These are phyloP conservation scores for Flexamia atlantica DNA, from an alignment of 2,888 invertebrate species.

Conservation along the genomic window DNA sequence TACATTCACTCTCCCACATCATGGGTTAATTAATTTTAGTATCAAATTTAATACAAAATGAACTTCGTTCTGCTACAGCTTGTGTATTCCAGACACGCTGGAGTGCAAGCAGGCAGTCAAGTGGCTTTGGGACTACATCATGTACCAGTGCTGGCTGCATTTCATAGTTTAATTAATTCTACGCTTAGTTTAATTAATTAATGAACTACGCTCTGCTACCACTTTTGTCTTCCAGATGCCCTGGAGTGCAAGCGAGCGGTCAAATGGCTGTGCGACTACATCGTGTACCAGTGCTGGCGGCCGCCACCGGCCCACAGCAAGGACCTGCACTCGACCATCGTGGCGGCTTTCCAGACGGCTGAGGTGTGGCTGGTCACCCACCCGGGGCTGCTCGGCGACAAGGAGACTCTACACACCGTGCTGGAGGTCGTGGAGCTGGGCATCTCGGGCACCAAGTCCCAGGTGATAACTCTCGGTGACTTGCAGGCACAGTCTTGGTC, in stretches of 20 bases:
- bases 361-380: slow-evolving; percentile 95
- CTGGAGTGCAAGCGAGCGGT: slow-evolving; percentile 95
- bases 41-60: too few species aligned
- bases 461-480: too few species aligned
- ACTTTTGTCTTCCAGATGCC: slow-evolving; percentile 82
- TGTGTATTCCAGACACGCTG: slow-evolving; percentile 84
- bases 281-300: slow-evolving; percentile 95
- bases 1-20: too few species aligned
- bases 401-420: slow-evolving; percentile 94
- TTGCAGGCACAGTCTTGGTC: too few species aligned
- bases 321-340: slow-evolving; percentile 95
- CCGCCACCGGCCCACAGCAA: slow-evolving; percentile 96
- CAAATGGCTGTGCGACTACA: slow-evolving; percentile 99
- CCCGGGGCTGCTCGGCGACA: slow-evolving; percentile 92
- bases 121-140: slow-evolving; percentile 99
- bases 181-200: too few species aligned
- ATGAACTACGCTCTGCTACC: too few species aligned
- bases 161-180: too few species aligned
- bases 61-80: too few species aligned
- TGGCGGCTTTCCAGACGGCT: slow-evolving; percentile 94
- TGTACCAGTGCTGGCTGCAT: slow-evolving; percentile 95
- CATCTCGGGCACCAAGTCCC: slow-evolving; percentile 94
- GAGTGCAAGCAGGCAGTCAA: slow-evolving; percentile 96
- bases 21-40: too few species aligned
- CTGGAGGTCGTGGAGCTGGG: slow-evolving; percentile 98